Conservation (phyloP, 2,888 invertebrate genomes). For the Apodemia duryi region DNA sequence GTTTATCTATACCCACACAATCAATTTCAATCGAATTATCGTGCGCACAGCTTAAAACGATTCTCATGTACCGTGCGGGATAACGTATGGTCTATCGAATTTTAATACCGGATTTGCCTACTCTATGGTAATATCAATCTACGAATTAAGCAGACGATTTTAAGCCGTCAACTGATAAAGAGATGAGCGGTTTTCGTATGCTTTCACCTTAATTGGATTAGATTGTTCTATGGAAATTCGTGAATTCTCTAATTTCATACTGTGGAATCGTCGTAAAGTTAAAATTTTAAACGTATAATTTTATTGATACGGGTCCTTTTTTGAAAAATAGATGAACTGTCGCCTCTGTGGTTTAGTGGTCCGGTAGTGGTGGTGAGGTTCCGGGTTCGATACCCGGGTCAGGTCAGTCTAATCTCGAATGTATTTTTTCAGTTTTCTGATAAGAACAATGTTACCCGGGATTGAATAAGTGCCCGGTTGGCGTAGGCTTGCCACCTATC, state of each 20-base stretch:
- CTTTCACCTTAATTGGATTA: conserved; percentile 19
- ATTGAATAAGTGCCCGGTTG: too few species aligned
- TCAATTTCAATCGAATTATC: conserved; percentile 38
- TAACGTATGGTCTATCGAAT: conserved; percentile 67
- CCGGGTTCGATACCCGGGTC: too few species aligned
- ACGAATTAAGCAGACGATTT: conserved; percentile 42
- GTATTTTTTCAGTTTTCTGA: too few species aligned
- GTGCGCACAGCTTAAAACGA: conserved; percentile 61
- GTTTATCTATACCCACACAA: conserved; percentile 32
- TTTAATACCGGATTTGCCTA: conserved; percentile 68
- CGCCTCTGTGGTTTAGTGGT: too few species aligned
- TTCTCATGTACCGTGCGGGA: conserved; percentile 61
- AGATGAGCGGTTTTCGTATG: conserved; percentile 29
- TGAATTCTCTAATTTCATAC: conserved; percentile 7
- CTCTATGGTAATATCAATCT: conserved; percentile 51
- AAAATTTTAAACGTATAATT: not conserved
- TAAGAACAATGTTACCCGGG: too few species aligned
- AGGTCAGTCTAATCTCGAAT: too few species aligned
- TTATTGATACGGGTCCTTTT: too few species aligned
- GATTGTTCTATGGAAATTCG: conserved; percentile 10
- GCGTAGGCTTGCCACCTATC: too few species aligned
- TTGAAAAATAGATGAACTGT: too few species aligned
- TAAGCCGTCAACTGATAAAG: conserved; percentile 44
- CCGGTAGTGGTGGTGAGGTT: too few species aligned
- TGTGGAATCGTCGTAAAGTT: not conserved